Evolutionary conservation across 1,140 invertebrate species (phyloP), one percentile per base, ranked within the genome.

Genomic region (Thaumetopoea pityocampa): DNA sequence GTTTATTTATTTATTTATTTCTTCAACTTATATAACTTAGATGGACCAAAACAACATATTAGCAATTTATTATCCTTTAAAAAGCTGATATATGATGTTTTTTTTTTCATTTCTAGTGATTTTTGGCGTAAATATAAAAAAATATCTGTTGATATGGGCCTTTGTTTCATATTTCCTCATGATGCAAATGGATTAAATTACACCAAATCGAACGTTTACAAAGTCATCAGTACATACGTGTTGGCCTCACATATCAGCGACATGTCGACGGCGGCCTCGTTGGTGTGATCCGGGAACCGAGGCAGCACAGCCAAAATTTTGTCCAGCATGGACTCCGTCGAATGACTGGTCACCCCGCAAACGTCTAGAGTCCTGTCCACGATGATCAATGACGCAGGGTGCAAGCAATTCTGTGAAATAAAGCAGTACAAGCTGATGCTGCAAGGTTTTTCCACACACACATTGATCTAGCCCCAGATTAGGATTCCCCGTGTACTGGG

Each of bases 341-440:
- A 86, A 55, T 90, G 87, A 56, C 85, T 88, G 26, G 85, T 88
- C 8, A 87, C 86, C 34, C 85, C 85, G 49, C 87, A 88, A 8
- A 92, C 59, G 64, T 93, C 91, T 10, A 93, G 59, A 1, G 89
- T 89, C 20, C 91, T 83, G 44, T 93, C 91, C 11, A 93, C 64
- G 22, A 92, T 81, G 33, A 93, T 87, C 4, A 93, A 48, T 3
- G 91, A 90, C 12, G 88, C 83, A 48, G 87, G 88, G 29, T 83
- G 85, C 4, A 73, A 47, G 24, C 85, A 85, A 26, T 66, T 82
- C 88, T 90, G 69, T 19, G 67, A 72, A 27, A 11, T 29, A 40
- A 9, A 32, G 27, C 9, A 23, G 2, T 5, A 5, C 2, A 23
- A 8, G 9, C 9, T 23, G 9, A n/a, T 18, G 17, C 17, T 4